Percentiles rank a stretch among this genome's conserved stretches.
Conservation (phyloP, 2,888 invertebrate species). For the Blera fallax region DNA sequence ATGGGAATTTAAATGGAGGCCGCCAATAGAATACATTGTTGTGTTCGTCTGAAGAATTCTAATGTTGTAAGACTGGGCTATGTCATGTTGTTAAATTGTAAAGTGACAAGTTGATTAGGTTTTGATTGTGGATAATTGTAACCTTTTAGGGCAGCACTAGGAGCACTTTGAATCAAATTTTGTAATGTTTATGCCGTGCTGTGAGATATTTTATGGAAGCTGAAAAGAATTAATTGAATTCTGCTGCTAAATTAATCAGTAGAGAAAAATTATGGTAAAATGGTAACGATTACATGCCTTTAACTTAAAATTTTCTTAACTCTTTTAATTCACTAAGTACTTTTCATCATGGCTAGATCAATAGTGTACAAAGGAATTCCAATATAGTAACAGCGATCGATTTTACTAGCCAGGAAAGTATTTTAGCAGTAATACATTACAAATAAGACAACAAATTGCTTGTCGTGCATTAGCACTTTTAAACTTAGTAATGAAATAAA, state of each 20-base stretch:
- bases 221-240: background rate
- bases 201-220: background rate
- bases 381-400: no score
- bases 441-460: no score
- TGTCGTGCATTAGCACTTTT: no score
- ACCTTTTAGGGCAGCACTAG: conserved; percentile 50
- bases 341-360: no score
- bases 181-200: background rate
- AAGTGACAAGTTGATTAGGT: conserved; percentile 67
- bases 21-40: conserved; percentile 34
- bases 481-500: no score
- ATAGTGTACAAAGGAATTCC: no score
- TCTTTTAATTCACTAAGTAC: no score
- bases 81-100: conserved; percentile 37
- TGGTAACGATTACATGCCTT: background rate
- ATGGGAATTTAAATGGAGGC: conserved; percentile 63
- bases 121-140: conserved; percentile 65
- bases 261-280: no score
- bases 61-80: conserved; percentile 48
- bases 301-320: no score
- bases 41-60: conserved; percentile 37
- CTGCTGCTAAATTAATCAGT: background rate
- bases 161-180: conserved; percentile 28
- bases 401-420: no score
- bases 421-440: no score